phyloP scores from a whole-genome alignment of 1,140 invertebrate genomes.

The Pachyrhynchus sulphureomaculatus region DNA sequence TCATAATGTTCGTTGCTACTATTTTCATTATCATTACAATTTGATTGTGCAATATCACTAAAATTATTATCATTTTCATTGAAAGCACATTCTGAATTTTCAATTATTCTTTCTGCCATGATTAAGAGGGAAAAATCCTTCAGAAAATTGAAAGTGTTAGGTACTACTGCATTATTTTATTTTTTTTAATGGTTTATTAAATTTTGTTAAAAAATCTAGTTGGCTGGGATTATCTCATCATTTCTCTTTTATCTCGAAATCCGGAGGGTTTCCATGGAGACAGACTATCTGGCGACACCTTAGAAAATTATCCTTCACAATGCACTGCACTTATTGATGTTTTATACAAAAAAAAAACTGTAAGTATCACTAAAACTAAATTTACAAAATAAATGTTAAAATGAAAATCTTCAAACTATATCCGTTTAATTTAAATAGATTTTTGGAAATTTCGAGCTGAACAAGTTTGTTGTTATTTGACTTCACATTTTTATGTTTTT shows the following conservation, averaged over 20 bases:
- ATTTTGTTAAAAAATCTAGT: background rate
- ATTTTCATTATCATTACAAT: background rate
- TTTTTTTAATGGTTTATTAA: no score
- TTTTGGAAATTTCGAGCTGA: no score
- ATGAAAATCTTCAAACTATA: no score
- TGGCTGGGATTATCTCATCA: background rate
- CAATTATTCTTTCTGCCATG: background rate
- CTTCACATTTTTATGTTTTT: background rate
- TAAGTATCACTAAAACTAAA: no score
- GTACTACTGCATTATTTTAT: no score
- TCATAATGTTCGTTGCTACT: no score
- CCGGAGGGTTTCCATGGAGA: conserved; percentile 15
- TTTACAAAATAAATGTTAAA: no score
- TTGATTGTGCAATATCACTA: background rate
- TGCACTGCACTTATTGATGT: no score
- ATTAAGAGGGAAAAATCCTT: background rate
- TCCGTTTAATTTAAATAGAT: no score
- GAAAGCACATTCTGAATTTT: background rate
- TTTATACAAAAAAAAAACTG: no score
- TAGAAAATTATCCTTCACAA: background rate
- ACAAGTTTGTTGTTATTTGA: no score
- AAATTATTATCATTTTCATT: background rate
- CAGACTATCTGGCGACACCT: conserved; percentile 24
- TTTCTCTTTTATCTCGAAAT: background rate
- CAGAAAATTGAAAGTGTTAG: background rate